These are phyloP conservation scores for Spodoptera littoralis DNA, from an alignment of 2,888 invertebrate genomes.

Conservation along the genomic window DNA sequence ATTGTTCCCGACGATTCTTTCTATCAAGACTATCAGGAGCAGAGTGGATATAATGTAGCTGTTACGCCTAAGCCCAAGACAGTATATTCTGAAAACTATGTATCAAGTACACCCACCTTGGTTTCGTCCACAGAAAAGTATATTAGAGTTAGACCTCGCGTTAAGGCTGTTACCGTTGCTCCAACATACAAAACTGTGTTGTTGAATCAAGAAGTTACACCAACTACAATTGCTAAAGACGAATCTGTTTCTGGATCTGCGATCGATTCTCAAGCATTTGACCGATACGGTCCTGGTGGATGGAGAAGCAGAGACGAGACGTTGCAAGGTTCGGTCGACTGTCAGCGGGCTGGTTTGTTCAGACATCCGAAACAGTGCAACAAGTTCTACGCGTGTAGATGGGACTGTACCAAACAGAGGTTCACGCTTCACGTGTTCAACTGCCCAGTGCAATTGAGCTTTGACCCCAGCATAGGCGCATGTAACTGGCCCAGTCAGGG, in stretches of 20 bases:
- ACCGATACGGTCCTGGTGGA: constrained; percentile 90
- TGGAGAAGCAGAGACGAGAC: constrained; percentile 89
- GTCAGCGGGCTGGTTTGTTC: constrained; percentile 90
- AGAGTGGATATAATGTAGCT: constrained; percentile 67
- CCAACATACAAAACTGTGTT: constrained; percentile 82
- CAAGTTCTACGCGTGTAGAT: constrained; percentile 94
- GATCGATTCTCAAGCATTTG: constrained; percentile 84
- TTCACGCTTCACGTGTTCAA: constrained; percentile 93
- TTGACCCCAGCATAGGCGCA: constrained; percentile 92
- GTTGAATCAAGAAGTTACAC: constrained; percentile 75
- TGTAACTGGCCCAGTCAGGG: constrained; percentile 95
- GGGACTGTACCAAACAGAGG: constrained; percentile 93
- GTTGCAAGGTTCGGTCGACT: constrained; percentile 89
- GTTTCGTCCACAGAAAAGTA: constrained; percentile 74
- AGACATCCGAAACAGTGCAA: constrained; percentile 94
- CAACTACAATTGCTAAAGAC: constrained; percentile 62
- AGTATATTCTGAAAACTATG: constrained; percentile 67
- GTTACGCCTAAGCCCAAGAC: constrained; percentile 67
- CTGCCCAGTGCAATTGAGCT: constrained; percentile 93
- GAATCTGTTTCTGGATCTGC: constrained; percentile 61
- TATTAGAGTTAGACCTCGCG: constrained; percentile 74
- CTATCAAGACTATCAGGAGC: constrained; percentile 82
- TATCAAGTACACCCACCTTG: constrained; percentile 73
- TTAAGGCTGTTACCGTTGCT: constrained; percentile 79
- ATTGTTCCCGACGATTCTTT: constrained; percentile 86